Evolutionary conservation across 1,140 invertebrate genomes (phyloP), one percentile per base, ranked within the genome.

Genomic region (Zophobas morio): DNA sequence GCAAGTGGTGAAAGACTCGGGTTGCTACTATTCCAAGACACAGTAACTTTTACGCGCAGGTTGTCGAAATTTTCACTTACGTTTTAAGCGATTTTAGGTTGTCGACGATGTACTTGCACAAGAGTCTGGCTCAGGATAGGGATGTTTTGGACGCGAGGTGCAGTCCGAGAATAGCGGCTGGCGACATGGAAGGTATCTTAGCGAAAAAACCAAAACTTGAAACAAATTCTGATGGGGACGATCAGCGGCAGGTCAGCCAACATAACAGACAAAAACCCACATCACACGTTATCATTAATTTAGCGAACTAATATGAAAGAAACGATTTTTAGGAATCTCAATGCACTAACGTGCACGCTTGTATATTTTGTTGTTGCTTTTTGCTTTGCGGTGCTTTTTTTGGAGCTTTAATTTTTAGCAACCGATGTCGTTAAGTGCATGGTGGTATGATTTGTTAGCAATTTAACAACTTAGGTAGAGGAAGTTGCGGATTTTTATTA

Each of bases 1-100:
- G 71, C 96, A 98, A 87, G 95, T 99, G 8, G 97, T 99, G 32
- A 90, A 96, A 75, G 93, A 98, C 82, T 96, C 96, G 36, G 97
- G 97, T 0, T 96, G 97, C 83, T 94, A 96, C 87, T 86, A 84
- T 70, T 85, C 85, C 1, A 86, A 86, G 81, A 84, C 84, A 46
- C 84, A 85, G 85, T 86, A 82, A 82, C 80, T 84, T 73, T 60
- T 53, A 6, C 20, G 6, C 20, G 4, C 20, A 8, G 8, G 42
- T 53, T 20, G n/a, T 2, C 3, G 1, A 39, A 37, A 57, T 1
- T 32, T 74, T 51, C 32, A 66, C 1, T 34, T 47, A 71, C 36
- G 6, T 60, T 66, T 73, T 73, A 37, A 53, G 8, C 46, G 8
- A 35, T 81, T 80, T 76, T 70, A 84, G 82, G 72, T 80, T 84